Percentiles rank a stretch among this genome's conserved stretches.
Evolutionary conservation across 1,140 invertebrate genomes (phyloP).

Genomic region (Drosophila dunni): DNA sequence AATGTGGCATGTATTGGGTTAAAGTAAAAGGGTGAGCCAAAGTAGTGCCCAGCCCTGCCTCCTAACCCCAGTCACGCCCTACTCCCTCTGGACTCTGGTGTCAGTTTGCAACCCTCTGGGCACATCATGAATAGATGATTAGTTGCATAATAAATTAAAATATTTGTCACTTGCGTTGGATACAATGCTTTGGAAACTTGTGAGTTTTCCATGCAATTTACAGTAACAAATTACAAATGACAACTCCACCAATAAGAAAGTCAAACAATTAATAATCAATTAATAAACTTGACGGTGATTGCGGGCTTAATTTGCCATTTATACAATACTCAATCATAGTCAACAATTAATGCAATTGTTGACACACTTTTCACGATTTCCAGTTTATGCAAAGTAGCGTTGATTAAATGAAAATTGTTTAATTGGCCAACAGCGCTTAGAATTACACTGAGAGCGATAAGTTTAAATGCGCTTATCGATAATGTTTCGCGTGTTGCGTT

Average conservation of each 20-base stretch:
- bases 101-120: conserved; percentile 61
- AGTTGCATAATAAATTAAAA: conserved; percentile 76
- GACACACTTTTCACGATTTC: conserved; percentile 25
- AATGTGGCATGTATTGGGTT: conserved; percentile 42
- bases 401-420: conserved; percentile 23
- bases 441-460: conserved; percentile 15
- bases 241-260: background rate
- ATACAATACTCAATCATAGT: conserved; percentile 20
- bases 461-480: conserved; percentile 46
- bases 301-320: background rate
- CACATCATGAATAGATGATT: conserved; percentile 73
- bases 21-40: conserved; percentile 40
- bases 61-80: conserved; percentile 1
- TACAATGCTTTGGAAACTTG: conserved; percentile 20
- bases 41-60: background rate
- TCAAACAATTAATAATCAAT: conserved; percentile 28
- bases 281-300: conserved; percentile 15
- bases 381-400: conserved; percentile 8
- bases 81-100: conserved; percentile 30
- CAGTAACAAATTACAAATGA: conserved; percentile 25
- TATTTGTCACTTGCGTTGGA: conserved; percentile 58
- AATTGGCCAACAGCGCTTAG: conserved; percentile 38
- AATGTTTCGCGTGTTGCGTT: conserved; percentile 31
- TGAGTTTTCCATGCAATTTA: conserved; percentile 41
- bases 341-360: conserved; percentile 28